phyloP scores from a whole-genome alignment of 2,888 invertebrate genomes.

The Aproaerema taeniolella region DNA sequence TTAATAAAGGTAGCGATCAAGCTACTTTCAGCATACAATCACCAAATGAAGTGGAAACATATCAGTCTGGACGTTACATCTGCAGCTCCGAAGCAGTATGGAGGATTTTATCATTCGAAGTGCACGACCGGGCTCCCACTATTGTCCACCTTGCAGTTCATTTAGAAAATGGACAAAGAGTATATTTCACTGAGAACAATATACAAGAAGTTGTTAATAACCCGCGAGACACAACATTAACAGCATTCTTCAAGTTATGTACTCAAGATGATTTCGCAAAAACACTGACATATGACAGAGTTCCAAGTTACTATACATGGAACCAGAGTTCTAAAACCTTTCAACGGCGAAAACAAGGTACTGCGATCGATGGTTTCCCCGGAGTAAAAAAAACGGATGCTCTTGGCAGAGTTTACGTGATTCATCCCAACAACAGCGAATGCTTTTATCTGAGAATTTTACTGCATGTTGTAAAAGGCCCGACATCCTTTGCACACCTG shows the following conservation, averaged over 20 bases:
- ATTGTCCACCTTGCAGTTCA: constrained; percentile 1
- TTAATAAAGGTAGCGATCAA: too few species aligned
- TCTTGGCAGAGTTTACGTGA: background rate
- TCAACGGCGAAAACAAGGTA: too few species aligned
- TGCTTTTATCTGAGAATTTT: background rate
- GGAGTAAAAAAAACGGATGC: too few species aligned
- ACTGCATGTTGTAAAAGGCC: background rate
- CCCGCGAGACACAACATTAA: background rate
- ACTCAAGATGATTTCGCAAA: background rate
- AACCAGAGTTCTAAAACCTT: too few species aligned
- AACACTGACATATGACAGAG: background rate
- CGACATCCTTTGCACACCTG: background rate
- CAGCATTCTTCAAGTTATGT: background rate
- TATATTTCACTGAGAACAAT: background rate
- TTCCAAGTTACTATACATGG: background rate
- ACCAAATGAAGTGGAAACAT: constrained; percentile 21
- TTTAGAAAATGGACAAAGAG: too few species aligned
- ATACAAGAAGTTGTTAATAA: background rate
- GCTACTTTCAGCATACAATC: constrained; percentile 21
- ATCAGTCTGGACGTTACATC: constrained; percentile 20
- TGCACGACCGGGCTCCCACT: constrained; percentile 13
- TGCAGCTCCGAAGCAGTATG: constrained; percentile 21
- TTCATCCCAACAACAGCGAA: background rate
- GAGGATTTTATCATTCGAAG: constrained; percentile 19
- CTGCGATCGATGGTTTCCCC: too few species aligned